A percentile compares a stretch with the other conserved stretches of the same genome.
Evolutionary conservation across 2,113 vertebrate species (phyloP).

Genomic region (Seriola dumerili): DNA sequence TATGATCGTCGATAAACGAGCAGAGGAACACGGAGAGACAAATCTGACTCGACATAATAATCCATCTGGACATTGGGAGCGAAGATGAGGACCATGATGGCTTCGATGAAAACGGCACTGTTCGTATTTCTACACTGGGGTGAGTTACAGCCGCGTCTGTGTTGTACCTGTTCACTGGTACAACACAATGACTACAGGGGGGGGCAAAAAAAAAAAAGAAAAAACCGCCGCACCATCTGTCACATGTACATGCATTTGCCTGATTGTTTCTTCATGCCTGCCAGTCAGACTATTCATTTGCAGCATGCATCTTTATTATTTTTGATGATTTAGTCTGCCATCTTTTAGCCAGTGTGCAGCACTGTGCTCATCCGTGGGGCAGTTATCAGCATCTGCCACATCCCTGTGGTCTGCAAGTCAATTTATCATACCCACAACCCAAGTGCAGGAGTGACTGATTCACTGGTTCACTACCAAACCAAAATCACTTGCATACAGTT

Average conservation of each 20-base stretch:
- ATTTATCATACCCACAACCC: not conserved
- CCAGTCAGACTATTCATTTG: not conserved
- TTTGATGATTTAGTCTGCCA: not conserved
- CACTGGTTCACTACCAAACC: not conserved
- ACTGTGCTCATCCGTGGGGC: not conserved
- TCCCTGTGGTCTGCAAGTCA: not conserved
- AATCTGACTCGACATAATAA: constrained; percentile 61
- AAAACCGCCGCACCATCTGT: constrained; percentile 49
- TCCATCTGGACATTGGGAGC: constrained; percentile 49
- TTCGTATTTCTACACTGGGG: constrained; percentile 76
- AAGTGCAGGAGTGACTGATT: not conserved
- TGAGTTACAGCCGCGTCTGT: constrained; percentile 70
- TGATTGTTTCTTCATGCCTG: not conserved
- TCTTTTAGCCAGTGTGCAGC: not conserved
- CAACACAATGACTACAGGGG: not conserved
- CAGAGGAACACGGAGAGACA: constrained; percentile 39
- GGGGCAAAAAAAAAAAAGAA: not conserved
- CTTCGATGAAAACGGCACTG: constrained; percentile 63
- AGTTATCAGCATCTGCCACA: not conserved
- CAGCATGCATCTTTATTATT: not conserved
- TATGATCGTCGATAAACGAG: constrained; percentile 57
- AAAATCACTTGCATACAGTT: accelerated
- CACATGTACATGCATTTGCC: constrained; percentile 11
- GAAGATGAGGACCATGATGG: constrained; percentile 69
- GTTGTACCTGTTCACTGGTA: not conserved